These are phyloP conservation scores for Holcopasites calliopsidis DNA, from an alignment of 1,140 invertebrate species.

Conservation along the genomic window DNA sequence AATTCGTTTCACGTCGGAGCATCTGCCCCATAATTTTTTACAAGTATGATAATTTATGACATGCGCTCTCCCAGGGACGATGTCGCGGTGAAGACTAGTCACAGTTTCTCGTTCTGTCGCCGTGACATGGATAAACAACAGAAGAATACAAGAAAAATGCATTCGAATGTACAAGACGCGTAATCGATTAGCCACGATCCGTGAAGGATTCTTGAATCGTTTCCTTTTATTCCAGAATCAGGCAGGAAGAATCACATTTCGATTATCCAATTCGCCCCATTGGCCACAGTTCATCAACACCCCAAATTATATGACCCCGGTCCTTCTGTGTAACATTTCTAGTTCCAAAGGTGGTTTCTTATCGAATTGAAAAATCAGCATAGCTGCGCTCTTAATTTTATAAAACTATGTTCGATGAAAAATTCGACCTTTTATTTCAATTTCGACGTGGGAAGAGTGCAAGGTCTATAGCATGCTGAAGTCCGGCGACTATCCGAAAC, in stretches of 20 bases:
- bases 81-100: conserved; percentile 40
- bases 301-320: conserved; percentile 6
- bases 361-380: conserved; percentile 35
- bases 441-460: background rate
- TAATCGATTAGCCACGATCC: conserved; percentile 53
- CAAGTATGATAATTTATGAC: conserved; percentile 63
- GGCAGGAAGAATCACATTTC: background rate
- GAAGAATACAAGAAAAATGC: conserved; percentile 43
- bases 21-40: conserved; percentile 26
- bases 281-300: background rate
- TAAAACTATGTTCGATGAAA: too few species aligned
- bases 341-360: background rate
- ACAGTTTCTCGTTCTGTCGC: conserved; percentile 27
- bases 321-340: background rate
- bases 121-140: conserved; percentile 33
- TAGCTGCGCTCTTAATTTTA: too few species aligned
- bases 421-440: background rate
- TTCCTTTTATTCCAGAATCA: background rate
- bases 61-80: conserved; percentile 6
- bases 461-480: background rate
- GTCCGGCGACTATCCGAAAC: background rate
- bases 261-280: background rate
- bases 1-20: conserved; percentile 44
- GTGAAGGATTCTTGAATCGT: conserved; percentile 11
- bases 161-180: conserved; percentile 10